Conservation (phyloP, 2,797 vertebrate species). For the Amblyraja radiata region DNA sequence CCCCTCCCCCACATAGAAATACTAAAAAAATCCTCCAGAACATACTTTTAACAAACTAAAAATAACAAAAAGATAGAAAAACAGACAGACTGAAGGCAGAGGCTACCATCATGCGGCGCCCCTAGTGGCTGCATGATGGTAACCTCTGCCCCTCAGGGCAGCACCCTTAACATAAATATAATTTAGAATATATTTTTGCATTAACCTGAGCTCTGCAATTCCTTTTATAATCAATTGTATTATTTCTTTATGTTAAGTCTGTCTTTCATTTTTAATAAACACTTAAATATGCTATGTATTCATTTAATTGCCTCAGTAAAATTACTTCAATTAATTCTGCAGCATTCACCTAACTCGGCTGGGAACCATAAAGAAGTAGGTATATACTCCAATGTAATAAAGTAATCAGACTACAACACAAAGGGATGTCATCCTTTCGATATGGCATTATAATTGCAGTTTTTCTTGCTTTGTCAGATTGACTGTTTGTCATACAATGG, state of each 20-base stretch:
- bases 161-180: background rate
- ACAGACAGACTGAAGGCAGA: no score
- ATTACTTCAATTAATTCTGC: background rate
- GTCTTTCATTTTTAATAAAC: background rate
- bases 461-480: background rate
- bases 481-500: background rate
- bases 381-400: background rate
- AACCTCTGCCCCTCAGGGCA: background rate
- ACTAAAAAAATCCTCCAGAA: no score
- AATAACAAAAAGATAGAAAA: no score
- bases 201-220: background rate
- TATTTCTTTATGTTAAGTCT: background rate
- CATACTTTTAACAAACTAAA: no score
- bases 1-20: no score
- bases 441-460: background rate
- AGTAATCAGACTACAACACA: background rate
- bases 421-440: background rate
- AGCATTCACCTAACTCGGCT: background rate
- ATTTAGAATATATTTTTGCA: background rate
- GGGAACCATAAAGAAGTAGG: background rate
- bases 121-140: no score
- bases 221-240: background rate
- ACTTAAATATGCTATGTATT: background rate
- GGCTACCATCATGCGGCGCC: no score
- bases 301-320: background rate